Evolutionary conservation across 2,888 invertebrate species (phyloP), one percentile per base, ranked within the genome.

Genomic region (Tetrapedia diversipes): DNA sequence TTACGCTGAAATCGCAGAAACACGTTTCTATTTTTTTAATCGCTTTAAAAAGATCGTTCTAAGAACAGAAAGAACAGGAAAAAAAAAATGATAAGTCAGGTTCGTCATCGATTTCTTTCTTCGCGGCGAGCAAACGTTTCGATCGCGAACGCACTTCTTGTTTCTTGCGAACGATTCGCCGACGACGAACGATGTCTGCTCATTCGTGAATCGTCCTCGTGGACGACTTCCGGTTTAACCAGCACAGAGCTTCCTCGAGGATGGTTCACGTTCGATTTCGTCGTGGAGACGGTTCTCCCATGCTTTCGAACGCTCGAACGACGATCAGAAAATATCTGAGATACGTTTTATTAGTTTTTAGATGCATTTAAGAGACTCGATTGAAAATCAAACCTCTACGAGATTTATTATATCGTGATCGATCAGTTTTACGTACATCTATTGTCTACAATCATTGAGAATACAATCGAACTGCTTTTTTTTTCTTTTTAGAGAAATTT

Each of bases 241-340:
- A n/a, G 8, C 29, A 47, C 37, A 19, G 11, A 22, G 24, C 29
- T 32, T 32, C 39, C 8, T 63, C 41, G 32, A 34, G 8, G 41
- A 56, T 6, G 24, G 14, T 22, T 24, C 45, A n/a, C 24, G 19
- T 1, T 34, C 34, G 19, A 57, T 19, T 27, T 27, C 14, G 10
- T 54, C 22, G 22, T 6, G 19, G 16, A 8, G 2, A 43, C 11
- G 16, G 19, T 64, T 92, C 98, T 69, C 34, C 32, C 14, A 59
- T 39, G 59, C 59, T 60, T 37, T 67, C 60, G 49, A 67, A 32
- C 37, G 67, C 67, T 60, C 60, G 1, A 8, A 4, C 16, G 10
- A 49, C 22, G 27, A 32, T 41, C 41, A 32, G 19, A 39, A 27
- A n/a, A n/a, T n/a, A n/a, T n/a, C n/a, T 41, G 0, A 24, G 10